Conservation (phyloP, 2,113 vertebrate species). For the Puffinus mauretanicus region DNA sequence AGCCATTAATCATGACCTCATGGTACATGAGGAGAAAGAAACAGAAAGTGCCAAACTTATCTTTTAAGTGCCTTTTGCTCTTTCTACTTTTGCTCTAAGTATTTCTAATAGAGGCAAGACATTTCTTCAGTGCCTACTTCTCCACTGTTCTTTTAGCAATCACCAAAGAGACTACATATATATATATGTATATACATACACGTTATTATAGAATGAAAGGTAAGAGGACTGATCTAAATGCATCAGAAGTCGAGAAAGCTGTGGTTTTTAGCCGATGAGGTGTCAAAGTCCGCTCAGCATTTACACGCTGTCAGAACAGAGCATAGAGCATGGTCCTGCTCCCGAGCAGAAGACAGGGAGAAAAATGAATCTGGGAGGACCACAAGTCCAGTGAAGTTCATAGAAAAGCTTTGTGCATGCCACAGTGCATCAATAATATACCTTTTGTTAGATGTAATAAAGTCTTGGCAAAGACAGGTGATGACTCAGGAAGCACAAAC, state of each 20-base stretch:
- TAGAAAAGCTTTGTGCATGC: slow-evolving; percentile 21
- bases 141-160: neutral
- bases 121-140: neutral
- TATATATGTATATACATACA: neutral
- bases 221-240: neutral
- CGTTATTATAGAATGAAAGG: neutral
- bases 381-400: neutral
- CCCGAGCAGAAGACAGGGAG: neutral
- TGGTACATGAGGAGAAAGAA: neutral
- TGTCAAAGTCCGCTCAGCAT: neutral
- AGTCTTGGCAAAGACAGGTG: slow-evolving; percentile 37
- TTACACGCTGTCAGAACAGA: neutral
- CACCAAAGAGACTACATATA: neutral
- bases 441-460: slow-evolving; percentile 29
- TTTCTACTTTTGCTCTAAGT: too few relatives aligned
- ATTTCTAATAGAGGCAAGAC: neutral
- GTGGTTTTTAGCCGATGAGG: neutral
- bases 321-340: neutral
- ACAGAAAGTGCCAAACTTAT: neutral
- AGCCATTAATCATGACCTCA: slow-evolving; percentile 43
- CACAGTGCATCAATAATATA: slow-evolving; percentile 21
- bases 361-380: neutral
- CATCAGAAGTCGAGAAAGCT: neutral
- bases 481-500: slow-evolving; percentile 41
- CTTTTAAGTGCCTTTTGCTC: neutral